Conservation (phyloP, 2,888 invertebrate species). For the Papilio elwesi region DNA sequence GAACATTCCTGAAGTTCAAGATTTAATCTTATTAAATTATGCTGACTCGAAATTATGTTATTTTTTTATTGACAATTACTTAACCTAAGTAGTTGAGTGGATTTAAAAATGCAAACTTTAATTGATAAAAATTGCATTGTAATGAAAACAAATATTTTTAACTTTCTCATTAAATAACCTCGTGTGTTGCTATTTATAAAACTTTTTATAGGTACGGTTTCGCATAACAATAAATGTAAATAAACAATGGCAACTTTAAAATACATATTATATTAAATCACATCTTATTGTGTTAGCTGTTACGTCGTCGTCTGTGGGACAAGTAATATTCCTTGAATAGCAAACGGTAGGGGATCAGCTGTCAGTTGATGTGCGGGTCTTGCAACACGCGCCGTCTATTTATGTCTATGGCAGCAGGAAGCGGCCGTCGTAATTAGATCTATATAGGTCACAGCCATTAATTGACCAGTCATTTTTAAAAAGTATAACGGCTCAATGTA, state of each 20-base stretch:
- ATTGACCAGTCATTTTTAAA: conserved; percentile 13
- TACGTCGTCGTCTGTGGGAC: background rate
- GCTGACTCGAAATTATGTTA: too few relatives aligned
- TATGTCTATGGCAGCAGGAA: conserved; percentile 8
- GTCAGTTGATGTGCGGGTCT: conserved; percentile 1
- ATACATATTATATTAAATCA: too few relatives aligned
- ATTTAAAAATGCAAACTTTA: background rate
- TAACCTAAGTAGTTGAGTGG: too few relatives aligned
- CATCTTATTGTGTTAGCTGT: background rate
- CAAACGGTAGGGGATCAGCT: background rate
- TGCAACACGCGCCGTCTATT: conserved; percentile 20
- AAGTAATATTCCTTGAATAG: background rate
- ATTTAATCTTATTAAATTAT: too few relatives aligned
- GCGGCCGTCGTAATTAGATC: conserved; percentile 15
- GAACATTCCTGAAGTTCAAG: too few relatives aligned
- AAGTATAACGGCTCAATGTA: background rate
- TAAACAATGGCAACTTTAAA: too few relatives aligned
- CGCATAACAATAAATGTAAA: background rate
- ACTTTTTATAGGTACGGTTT: background rate
- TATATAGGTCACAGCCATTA: conserved; percentile 22
- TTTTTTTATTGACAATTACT: too few relatives aligned
- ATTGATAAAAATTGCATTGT: background rate
- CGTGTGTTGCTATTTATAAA: background rate
- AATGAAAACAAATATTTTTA: background rate
- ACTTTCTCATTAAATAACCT: background rate